A percentile compares a stretch with the other conserved stretches of the same genome.
Conservation (phyloP, 2,888 invertebrate genomes). For the Cryptocheilus praepositus region DNA sequence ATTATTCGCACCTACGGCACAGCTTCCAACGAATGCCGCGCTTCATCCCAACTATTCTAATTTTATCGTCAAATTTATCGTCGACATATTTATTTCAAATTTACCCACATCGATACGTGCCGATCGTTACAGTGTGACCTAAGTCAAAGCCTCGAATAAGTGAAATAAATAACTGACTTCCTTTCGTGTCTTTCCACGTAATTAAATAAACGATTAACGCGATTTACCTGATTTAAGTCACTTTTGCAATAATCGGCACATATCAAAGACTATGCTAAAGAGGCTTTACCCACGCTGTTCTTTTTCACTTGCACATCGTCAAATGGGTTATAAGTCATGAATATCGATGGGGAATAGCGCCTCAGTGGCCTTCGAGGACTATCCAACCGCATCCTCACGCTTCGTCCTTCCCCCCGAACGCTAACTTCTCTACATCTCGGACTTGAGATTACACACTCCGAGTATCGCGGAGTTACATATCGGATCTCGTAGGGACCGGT, state of each 20-base stretch:
- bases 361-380: conserved; percentile 34
- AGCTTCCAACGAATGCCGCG: conserved; percentile 18
- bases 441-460: conserved; percentile 46
- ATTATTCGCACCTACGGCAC: conserved; percentile 60
- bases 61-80: conserved; percentile 3
- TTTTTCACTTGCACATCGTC: conserved; percentile 16
- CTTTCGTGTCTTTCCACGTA: too few relatives aligned
- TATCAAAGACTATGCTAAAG: not conserved
- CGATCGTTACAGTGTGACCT: too few relatives aligned
- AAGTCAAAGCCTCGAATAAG: too few relatives aligned
- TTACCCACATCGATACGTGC: too few relatives aligned
- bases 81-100: too few relatives aligned
- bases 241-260: not conserved
- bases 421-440: conserved; percentile 29
- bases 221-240: too few relatives aligned
- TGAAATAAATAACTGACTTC: too few relatives aligned
- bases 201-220: too few relatives aligned
- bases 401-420: conserved; percentile 7
- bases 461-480: conserved; percentile 38
- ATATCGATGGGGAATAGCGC: conserved; percentile 47
- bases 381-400: not conserved
- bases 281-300: too few relatives aligned
- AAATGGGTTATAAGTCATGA: conserved; percentile 36
- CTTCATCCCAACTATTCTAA: conserved; percentile 9
- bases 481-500: conserved; percentile 2